Evolutionary conservation across 1,140 invertebrate species (phyloP).

Genomic region (Drosophila sucinea): DNA sequence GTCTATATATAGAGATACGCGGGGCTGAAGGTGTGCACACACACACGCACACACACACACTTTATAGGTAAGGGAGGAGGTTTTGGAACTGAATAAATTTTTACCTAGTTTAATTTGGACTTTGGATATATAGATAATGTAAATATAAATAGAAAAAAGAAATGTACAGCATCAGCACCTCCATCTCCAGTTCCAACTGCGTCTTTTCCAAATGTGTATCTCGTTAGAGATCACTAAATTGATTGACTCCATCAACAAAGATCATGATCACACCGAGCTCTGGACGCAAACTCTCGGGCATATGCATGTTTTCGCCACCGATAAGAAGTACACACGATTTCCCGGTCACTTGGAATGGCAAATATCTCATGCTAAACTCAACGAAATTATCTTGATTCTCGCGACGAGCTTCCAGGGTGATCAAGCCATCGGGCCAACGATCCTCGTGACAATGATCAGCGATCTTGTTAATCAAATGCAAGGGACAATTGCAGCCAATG

Average conservation of each 20-base stretch:
- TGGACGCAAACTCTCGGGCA: conserved; percentile 59
- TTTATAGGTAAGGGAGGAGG: too few species aligned
- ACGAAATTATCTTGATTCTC: conserved; percentile 38
- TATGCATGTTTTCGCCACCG: conserved; percentile 56
- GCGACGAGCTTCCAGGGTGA: conserved; percentile 49
- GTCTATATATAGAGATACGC: too few species aligned
- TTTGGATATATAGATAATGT: not conserved
- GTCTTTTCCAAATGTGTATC: too few species aligned
- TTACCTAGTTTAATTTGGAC: conserved; percentile 32
- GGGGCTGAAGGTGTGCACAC: too few species aligned
- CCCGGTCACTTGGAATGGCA: conserved; percentile 26
- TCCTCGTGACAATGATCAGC: conserved; percentile 62
- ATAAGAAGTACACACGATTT: conserved; percentile 57
- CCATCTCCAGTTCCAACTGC: too few species aligned
- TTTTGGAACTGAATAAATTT: too few species aligned
- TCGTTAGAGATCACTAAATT: not conserved
- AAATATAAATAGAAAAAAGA: not conserved
- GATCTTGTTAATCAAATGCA: conserved; percentile 55
- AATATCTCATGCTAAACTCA: conserved; percentile 38
- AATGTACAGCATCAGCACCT: not conserved
- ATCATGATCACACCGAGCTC: conserved; percentile 56
- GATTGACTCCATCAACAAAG: conserved; percentile 58
- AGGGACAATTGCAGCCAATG: conserved; percentile 49
- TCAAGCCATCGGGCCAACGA: conserved; percentile 55
- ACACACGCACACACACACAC: too few species aligned